These are phyloP conservation scores for Enteromius paludinosus DNA, from an alignment of 2,797 vertebrate species.

Conservation along the genomic window DNA sequence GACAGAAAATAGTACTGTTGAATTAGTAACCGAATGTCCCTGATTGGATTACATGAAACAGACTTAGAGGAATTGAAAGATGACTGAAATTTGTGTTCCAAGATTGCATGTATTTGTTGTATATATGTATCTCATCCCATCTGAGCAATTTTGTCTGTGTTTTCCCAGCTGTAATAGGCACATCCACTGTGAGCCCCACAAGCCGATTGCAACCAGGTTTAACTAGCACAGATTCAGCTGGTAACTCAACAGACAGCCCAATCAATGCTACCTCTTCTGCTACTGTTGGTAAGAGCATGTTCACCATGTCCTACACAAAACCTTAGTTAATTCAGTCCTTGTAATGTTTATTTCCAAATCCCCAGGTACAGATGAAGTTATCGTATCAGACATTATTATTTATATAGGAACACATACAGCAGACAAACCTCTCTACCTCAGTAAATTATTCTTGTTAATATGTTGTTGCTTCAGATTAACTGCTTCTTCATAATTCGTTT, in stretches of 20 bases:
- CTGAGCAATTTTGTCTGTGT: slow-evolving; percentile 23
- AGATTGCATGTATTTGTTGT: neutral
- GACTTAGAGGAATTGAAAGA: slow-evolving; percentile 4
- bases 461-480: neutral
- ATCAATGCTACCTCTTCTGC: neutral
- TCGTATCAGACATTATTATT: neutral
- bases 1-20: neutral
- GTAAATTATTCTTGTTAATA: neutral
- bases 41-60: neutral
- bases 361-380: neutral
- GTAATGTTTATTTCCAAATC: neutral
- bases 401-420: neutral
- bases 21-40: neutral
- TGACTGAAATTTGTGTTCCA: neutral
- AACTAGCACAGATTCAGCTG: neutral
- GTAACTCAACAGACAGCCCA: neutral
- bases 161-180: slow-evolving; percentile 25
- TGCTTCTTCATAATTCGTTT: neutral
- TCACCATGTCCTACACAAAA: neutral
- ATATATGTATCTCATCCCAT: neutral
- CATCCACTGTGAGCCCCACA: neutral
- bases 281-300: neutral
- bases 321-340: neutral
- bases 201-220: neutral
- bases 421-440: neutral